Base-by-base conservation (phyloP, 2,113 vertebrate genomes). In the Neotoma lepida region DNA sequence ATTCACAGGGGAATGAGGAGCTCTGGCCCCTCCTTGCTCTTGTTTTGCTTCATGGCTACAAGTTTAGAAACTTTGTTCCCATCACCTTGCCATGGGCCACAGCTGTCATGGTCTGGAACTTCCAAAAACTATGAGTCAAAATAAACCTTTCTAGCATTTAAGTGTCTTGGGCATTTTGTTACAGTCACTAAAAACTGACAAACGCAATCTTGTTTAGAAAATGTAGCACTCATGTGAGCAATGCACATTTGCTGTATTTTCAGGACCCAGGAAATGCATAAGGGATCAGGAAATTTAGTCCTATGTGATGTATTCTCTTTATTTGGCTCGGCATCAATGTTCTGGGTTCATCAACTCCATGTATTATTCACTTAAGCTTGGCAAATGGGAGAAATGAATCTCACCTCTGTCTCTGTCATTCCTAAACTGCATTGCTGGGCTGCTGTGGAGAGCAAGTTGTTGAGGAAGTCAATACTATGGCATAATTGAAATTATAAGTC, bases 401-500 rank as follows among this genome's bases (percentile, higher is more conserved):
- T 87, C 17, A 44, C 3, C 35, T 58, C 78, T 66, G n/a, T 64
- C 46, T 10, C 41, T 44, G 78, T 78, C 76, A 84, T 89, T 92
- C 74, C 86, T 87, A 94, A 90, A 80, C 56, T 66, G 76, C 6
- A 13, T 18, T 88, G 86, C 44, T 35, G 70, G 71, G 63, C 33
- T 91, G 95, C 94, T 54, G 89, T 66, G 33, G 63, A 91, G 22
- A 96, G 64, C 18, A 71, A 84, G 80, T 86, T 91, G 82, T 66
- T 77, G 81, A 68, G 89, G 76, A 89, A 87, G n/a, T 86, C 87
- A 96, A 93, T 91, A 64, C 94, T 95, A 86, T 86, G 84, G 61
- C 68, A 66, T 94, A 88, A 94, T 95, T 95, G 95, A 96, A 92
- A 96, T 96, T 46, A 73, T 74, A 96, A 94, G 92, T 86, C 71